phyloP scores from a whole-genome alignment of 2,797 vertebrate genomes.

The Chiloscyllium punctatum region DNA sequence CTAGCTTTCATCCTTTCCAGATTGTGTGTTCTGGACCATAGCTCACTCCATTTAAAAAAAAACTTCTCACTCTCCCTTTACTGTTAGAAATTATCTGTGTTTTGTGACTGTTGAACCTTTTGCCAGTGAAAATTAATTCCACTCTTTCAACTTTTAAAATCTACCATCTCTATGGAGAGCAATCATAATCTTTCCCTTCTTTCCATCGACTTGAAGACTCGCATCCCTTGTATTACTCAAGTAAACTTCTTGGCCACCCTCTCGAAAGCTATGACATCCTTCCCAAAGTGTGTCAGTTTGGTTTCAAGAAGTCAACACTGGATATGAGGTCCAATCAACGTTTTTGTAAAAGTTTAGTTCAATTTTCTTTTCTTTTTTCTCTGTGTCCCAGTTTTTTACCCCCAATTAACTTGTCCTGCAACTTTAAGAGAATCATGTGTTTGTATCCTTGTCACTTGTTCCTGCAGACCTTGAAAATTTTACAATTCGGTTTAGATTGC shows the following conservation, averaged over 20 bases:
- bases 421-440: background rate
- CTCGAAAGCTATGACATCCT: background rate
- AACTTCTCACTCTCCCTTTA: too few relatives aligned
- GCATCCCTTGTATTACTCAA: background rate
- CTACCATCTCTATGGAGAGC: background rate
- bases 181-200: background rate
- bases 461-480: background rate
- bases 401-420: background rate
- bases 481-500: background rate
- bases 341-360: background rate
- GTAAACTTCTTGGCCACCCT: background rate
- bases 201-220: background rate
- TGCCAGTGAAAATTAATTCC: background rate
- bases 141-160: background rate
- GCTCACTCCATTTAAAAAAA: background rate
- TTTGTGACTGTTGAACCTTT: background rate
- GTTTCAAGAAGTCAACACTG: background rate
- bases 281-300: background rate
- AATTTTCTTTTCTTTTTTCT: background rate
- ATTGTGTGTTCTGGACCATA: background rate
- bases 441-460: background rate
- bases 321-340: background rate
- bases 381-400: background rate
- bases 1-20: background rate
- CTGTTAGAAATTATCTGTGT: background rate